Base-by-base conservation (phyloP, 2,797 vertebrate genomes). In the Gymnocypris eckloni region DNA sequence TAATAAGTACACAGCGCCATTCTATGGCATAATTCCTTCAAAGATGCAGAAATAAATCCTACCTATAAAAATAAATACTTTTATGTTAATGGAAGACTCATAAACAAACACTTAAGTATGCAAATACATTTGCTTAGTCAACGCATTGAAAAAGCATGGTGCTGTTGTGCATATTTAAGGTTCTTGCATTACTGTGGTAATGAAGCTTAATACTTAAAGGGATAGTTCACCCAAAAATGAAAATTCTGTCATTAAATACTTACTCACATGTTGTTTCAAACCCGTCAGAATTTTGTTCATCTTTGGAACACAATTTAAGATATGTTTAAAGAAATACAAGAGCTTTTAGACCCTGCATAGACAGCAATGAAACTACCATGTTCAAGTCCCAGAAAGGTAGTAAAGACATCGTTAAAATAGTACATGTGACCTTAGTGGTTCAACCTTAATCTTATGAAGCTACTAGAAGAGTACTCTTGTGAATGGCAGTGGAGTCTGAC, bases 21-120 rank as follows among this genome's bases (percentile, higher is more conserved):
- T 75, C 54, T 75, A 16, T 64, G 28, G 43, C 77, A 64, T 61
- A 8, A 78, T n/a, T 61, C 15, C 13, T 79, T 64, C n/a, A 83
- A 76, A 66, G 16, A 64, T 37, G 56, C 43, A 66, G 9, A 39
- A 75, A 76, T 20, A 66, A 75, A 83, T 66, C n/a, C 41, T 18
- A 61, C 10, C 43, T 64, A 79, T 25, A 28, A 64, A 79, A 79
- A n/a, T 0, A 39, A 59, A 78, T 4, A 59, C 54, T 59, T 39
- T 56, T n/a, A 56, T 18, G 20, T 41, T 61, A 77, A 41, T n/a
- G 69, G 69, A 71, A 71, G 11, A 43, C 39, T n/a, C 10, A 41
- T 20, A 43, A 22, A 13, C 39, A 22, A 71, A 41, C 39, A 69
- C 39, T 43, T 39, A 71, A 41, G 22, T 41, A n/a, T 22, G 37